A percentile compares a stretch with the other conserved stretches of the same genome.
Evolutionary conservation across 2,113 vertebrate species (phyloP).

Genomic region (Ctenodactylus gundi): DNA sequence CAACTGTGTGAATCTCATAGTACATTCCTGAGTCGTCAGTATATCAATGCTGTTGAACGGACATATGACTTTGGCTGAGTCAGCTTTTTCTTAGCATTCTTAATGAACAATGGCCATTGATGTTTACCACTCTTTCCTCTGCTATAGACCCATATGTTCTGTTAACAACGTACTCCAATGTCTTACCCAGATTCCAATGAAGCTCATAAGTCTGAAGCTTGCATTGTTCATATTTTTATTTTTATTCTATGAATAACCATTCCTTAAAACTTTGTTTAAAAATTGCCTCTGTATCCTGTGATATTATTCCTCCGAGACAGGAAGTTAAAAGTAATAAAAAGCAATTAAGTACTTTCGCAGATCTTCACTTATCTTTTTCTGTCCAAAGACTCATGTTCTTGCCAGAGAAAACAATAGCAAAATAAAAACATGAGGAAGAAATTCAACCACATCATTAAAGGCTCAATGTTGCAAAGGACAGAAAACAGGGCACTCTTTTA

Average conservation of each 20-base stretch:
- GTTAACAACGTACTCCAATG: background rate
- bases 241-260: background rate
- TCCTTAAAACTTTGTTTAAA: slow-evolving; percentile 23
- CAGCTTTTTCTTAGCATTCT: background rate
- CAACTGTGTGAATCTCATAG: background rate
- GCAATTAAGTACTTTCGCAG: background rate
- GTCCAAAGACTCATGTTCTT: background rate
- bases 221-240: background rate
- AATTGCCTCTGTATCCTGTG: background rate
- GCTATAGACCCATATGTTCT: background rate
- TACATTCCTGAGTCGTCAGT: background rate
- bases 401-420: background rate
- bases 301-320: background rate
- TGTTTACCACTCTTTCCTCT: background rate
- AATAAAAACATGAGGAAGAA: background rate
- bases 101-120: background rate
- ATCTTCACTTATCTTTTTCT: background rate
- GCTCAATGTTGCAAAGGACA: background rate
- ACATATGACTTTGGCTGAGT: background rate
- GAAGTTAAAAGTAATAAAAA: background rate
- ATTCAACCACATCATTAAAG: background rate
- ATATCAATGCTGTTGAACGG: background rate
- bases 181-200: background rate
- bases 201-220: background rate
- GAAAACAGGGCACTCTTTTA: background rate